Base-by-base conservation (phyloP, 2,113 vertebrate genomes). In the Polyodon spathula region DNA sequence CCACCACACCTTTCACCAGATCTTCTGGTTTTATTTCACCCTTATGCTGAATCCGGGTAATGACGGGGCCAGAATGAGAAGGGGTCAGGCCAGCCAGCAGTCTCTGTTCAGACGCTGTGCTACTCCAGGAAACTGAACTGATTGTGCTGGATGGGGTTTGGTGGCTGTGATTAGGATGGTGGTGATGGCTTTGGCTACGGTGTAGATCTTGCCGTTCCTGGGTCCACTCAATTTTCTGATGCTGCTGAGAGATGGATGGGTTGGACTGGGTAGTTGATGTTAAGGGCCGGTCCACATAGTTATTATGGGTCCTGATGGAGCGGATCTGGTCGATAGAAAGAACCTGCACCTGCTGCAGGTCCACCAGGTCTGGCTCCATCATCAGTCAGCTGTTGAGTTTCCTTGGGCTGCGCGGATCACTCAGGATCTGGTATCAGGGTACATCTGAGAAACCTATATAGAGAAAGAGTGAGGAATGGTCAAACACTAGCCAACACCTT, bases 241-340 rank as follows among this genome's bases (percentile, higher is more conserved):
- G 83, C 3, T 84, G 78, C 8, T 88, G 88, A 1, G 82, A 71
- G 4, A 90, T 84, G 55, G 91, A 84, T 3, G 91, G 86, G 69
- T 86, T 86, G 10, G 92, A 87, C 74, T 84, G 84, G 8, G 83
- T 60, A 0, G 68, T 63, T 51, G 81, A 86, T 0, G 76, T 66
- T 16, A 89, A 80, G 0, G 95, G 96, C 17, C 90, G 77, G 6
- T 99, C 96, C 89, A 98, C 92, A 53, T 99, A 99, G 85, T 99
- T 93, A 72, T 99, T 99, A 85, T 78, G 92, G 79, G 92, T 90
- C 8, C 92, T 86, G 79, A 94, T 93, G 75, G 91, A 84, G 53
- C 87, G 88, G 77, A 98, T 97, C 78, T 98, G 93, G 66, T 96
- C 90, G 3, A 98, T 90, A 60, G 96, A 97, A 67, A 97, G 87